Percentiles rank a stretch among this genome's conserved stretches.
phyloP scores from a whole-genome alignment of 2,113 vertebrate species.

The Platichthys flesus region DNA sequence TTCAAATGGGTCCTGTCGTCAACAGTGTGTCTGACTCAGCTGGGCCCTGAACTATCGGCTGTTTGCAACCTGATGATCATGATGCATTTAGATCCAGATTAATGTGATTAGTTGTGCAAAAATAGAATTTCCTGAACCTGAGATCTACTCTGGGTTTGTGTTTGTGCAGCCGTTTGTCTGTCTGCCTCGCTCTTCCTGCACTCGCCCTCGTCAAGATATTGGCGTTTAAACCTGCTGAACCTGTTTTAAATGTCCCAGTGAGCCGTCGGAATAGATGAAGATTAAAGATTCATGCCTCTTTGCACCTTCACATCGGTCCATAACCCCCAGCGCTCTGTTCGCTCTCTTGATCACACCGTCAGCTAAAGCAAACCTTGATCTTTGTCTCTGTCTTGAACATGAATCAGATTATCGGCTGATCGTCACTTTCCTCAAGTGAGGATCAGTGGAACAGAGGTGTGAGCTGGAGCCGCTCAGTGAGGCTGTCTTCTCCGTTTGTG shows the following conservation, averaged over 20 bases:
- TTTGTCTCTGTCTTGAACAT: constrained; percentile 53
- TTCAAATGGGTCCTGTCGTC: constrained; percentile 37
- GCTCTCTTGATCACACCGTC: constrained; percentile 29
- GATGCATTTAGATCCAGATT: constrained; percentile 36
- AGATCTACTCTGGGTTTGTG: constrained; percentile 13
- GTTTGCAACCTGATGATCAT: background rate
- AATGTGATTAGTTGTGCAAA: constrained; percentile 33
- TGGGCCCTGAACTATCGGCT: constrained; percentile 1
- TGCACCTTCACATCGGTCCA: constrained; percentile 27
- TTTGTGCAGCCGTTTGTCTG: constrained; percentile 22
- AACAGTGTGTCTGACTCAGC: constrained; percentile 21
- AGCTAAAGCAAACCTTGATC: constrained; percentile 49
- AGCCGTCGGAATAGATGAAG: constrained; percentile 39
- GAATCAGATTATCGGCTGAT: constrained; percentile 62
- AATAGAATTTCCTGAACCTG: constrained; percentile 10
- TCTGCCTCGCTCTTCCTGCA: constrained; percentile 3
- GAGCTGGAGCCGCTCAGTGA: constrained; percentile 22
- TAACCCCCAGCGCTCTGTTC: constrained; percentile 6
- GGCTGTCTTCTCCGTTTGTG: constrained; percentile 9
- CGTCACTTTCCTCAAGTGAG: constrained; percentile 42
- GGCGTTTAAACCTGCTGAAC: constrained; percentile 43
- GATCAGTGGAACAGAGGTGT: constrained; percentile 36
- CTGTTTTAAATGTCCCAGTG: constrained; percentile 48
- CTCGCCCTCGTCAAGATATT: constrained; percentile 48
- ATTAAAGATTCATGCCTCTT: constrained; percentile 42